A percentile compares a stretch with the other conserved stretches of the same genome.
Evolutionary conservation across 1,140 invertebrate genomes (phyloP).

Genomic region (Trypoxylus dichotomus): DNA sequence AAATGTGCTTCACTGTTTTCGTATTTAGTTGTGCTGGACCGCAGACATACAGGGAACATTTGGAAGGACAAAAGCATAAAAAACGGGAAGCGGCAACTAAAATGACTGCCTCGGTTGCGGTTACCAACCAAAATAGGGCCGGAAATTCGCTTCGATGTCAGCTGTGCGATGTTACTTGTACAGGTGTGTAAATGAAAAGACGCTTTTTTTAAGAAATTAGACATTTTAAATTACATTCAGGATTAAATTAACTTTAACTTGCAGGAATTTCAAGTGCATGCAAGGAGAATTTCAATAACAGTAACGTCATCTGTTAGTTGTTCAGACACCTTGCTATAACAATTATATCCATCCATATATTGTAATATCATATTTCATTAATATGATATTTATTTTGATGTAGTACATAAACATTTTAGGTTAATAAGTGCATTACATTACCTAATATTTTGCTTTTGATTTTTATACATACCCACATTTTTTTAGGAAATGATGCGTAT

Average conservation of each 20-base stretch:
- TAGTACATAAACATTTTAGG: neutral
- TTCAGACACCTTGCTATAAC: constrained; percentile 36
- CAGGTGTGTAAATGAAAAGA: constrained; percentile 56
- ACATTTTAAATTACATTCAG: too few relatives aligned
- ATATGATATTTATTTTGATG: neutral
- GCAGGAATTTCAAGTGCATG: neutral
- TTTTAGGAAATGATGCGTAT: constrained; percentile 90
- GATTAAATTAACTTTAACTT: too few relatives aligned
- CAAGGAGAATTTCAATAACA: constrained; percentile 33
- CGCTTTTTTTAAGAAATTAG: too few relatives aligned
- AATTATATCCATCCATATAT: neutral
- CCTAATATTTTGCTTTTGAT: too few relatives aligned
- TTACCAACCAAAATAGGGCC: constrained; percentile 60
- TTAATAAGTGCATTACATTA: too few relatives aligned
- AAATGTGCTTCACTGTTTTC: neutral
- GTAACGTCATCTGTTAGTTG: constrained; percentile 7
- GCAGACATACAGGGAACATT: constrained; percentile 93
- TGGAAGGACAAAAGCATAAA: constrained; percentile 98
- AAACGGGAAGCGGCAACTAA: constrained; percentile 94
- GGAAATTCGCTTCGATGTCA: constrained; percentile 80
- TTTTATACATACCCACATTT: too few relatives aligned
- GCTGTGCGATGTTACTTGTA: constrained; percentile 97
- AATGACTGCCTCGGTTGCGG: constrained; percentile 61
- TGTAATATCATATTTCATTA: neutral
- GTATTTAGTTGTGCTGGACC: constrained; percentile 50